Evolutionary conservation across 1,140 invertebrate species (phyloP).

Genomic region (Cheumatopsyche charites): DNA sequence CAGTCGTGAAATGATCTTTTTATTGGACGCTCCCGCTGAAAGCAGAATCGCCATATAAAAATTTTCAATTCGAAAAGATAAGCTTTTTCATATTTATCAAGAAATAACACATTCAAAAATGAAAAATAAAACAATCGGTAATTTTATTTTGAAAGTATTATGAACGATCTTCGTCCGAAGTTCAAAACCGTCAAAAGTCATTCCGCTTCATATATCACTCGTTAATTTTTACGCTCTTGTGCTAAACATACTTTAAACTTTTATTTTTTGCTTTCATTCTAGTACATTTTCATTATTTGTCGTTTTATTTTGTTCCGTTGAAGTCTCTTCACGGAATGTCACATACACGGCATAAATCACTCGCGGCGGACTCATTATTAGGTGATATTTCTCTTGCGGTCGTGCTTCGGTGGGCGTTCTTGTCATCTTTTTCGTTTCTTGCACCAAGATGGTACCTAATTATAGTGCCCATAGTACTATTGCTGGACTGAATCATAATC

Average conservation of each 20-base stretch:
- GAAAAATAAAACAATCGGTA: no score
- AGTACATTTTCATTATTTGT: background rate
- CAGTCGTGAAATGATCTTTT: no score
- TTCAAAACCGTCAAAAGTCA: no score
- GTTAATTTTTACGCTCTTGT: no score
- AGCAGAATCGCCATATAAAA: no score
- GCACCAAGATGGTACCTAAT: conserved; percentile 40
- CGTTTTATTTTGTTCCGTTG: background rate
- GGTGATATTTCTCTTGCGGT: conserved; percentile 45
- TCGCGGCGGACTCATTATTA: conserved; percentile 47
- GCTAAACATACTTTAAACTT: background rate
- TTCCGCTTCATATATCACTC: no score
- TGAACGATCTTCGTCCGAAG: no score
- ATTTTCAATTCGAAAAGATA: no score
- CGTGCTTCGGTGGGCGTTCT: conserved; percentile 37
- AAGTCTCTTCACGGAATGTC: conserved; percentile 35
- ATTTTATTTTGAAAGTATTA: no score
- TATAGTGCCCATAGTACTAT: conserved; percentile 44
- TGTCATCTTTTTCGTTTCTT: conserved; percentile 39
- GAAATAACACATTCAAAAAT: no score
- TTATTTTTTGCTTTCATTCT: background rate
- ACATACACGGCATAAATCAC: conserved; percentile 47
- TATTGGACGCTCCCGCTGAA: no score
- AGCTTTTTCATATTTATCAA: no score
- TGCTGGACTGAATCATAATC: conserved; percentile 26